A percentile compares a stretch with the other conserved stretches of the same genome.
phyloP scores from a whole-genome alignment of 1,140 invertebrate genomes.

The Polypedilum vanderplanki region DNA sequence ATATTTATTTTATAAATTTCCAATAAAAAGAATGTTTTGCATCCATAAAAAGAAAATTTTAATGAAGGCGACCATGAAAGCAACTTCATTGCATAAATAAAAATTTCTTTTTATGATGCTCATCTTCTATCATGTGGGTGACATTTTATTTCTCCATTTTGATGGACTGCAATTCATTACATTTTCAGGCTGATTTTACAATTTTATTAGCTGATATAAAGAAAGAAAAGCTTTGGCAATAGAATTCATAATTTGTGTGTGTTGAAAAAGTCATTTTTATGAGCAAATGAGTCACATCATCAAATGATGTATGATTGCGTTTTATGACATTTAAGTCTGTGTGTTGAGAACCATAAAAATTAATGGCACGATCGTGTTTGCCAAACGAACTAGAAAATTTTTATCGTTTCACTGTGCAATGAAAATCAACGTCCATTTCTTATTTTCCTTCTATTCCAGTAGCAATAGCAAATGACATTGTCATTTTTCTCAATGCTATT shows the following conservation, averaged over 20 bases:
- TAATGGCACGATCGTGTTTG: slow-evolving; percentile 5
- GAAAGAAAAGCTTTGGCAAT: background rate
- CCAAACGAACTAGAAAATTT: slow-evolving; percentile 14
- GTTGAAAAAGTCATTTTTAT: background rate
- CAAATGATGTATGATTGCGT: slow-evolving; percentile 6
- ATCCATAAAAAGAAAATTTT: background rate
- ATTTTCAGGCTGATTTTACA: background rate
- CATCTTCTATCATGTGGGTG: slow-evolving; percentile 1
- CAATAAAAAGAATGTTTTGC: background rate
- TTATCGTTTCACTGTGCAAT: background rate
- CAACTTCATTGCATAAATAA: background rate
- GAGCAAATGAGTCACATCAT: background rate
- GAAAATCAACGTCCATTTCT: background rate
- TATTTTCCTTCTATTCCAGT: background rate
- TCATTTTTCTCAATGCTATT: background rate
- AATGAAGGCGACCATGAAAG: background rate
- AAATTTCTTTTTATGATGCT: background rate
- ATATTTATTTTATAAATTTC: slow-evolving; percentile 6
- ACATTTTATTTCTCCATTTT: background rate
- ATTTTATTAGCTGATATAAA: background rate
- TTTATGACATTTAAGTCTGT: background rate
- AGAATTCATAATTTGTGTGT: background rate
- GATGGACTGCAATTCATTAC: background rate
- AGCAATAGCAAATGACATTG: background rate
- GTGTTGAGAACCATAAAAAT: slow-evolving; percentile 12